These are phyloP conservation scores for Enteromius afrohamiltoni DNA, from an alignment of 2,797 vertebrate genomes.

Conservation along the genomic window DNA sequence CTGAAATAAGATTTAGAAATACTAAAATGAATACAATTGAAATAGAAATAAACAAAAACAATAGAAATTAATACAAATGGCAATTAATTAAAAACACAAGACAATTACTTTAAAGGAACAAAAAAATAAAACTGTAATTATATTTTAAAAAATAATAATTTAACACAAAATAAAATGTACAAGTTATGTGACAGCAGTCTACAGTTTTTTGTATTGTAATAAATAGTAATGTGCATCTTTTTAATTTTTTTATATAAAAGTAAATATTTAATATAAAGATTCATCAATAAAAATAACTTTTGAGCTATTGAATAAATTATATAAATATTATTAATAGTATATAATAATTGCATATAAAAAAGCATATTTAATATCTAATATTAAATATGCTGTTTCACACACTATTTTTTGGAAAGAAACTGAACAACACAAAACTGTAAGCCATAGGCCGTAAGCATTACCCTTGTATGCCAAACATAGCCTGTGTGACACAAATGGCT, in stretches of 20 bases:
- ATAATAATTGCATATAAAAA: background rate
- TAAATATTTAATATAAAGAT: background rate
- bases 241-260: background rate
- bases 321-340: background rate
- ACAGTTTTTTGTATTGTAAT: background rate
- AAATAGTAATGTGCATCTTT: background rate
- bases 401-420: no score
- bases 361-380: no score
- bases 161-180: background rate
- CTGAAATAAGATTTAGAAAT: background rate
- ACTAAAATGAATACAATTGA: background rate
- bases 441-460: background rate
- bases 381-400: background rate
- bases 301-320: background rate
- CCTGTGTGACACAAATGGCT: slow-evolving; percentile 13
- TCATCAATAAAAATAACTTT: no score
- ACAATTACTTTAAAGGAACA: background rate
- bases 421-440: no score
- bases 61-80: background rate
- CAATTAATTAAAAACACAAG: background rate
- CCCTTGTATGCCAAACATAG: background rate
- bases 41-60: background rate
- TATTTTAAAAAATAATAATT: background rate
- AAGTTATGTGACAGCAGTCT: background rate
- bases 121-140: background rate